Evolutionary conservation across 2,797 vertebrate genomes (phyloP).

Genomic region (Nothura maculosa): DNA sequence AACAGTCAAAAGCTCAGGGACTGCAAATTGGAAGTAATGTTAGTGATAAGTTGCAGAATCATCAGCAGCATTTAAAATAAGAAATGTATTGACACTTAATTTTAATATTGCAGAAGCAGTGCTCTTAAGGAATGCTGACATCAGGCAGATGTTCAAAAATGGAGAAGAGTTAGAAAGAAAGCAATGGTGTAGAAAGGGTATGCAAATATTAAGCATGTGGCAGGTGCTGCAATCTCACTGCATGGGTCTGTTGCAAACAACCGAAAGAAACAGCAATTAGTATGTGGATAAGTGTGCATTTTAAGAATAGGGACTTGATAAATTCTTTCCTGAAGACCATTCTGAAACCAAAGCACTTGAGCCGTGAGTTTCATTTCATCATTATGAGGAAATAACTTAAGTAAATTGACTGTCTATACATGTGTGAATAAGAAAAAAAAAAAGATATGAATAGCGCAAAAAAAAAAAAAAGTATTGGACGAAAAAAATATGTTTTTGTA

Average conservation of each 20-base stretch:
- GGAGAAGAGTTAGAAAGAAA: constrained; percentile 11
- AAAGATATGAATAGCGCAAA: background rate
- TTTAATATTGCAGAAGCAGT: background rate
- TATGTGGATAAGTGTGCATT: background rate
- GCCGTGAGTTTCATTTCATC: background rate
- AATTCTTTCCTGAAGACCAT: background rate
- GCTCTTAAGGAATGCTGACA: constrained; percentile 6
- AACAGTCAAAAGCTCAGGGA: background rate
- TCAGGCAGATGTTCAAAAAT: background rate
- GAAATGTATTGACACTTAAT: background rate
- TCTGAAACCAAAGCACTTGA: background rate
- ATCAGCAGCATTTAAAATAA: background rate
- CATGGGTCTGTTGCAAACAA: background rate
- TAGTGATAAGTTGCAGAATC: background rate
- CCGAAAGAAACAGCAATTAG: background rate
- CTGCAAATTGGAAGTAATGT: background rate
- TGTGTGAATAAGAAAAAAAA: background rate
- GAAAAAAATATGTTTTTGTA: background rate
- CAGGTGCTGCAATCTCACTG: background rate
- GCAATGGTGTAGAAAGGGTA: background rate
- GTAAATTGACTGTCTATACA: background rate
- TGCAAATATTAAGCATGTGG: background rate
- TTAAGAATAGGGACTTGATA: background rate
- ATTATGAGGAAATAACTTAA: background rate
- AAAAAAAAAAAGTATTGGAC: background rate